phyloP scores from a whole-genome alignment of 2,113 vertebrate genomes.

The Oostethus manadensis region DNA sequence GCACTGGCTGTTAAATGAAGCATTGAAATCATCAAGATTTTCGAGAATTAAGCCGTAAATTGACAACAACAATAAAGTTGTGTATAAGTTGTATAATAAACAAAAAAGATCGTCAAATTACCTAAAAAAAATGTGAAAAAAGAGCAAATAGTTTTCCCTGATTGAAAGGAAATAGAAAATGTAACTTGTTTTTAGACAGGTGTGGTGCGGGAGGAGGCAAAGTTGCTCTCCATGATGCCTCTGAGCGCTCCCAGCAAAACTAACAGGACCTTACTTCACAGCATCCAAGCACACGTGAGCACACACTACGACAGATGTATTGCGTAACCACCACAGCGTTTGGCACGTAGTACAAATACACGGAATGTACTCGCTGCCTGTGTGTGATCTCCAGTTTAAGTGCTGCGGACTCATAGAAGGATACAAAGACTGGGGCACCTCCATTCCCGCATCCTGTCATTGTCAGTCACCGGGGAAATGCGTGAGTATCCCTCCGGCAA shows the following conservation, averaged over 20 bases:
- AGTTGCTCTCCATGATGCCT: constrained; percentile 62
- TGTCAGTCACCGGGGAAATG: constrained; percentile 66
- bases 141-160: no score
- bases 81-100: no score
- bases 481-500: constrained; percentile 35
- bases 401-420: constrained; percentile 65
- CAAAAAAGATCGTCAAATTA: no score
- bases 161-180: not conserved
- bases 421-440: constrained; percentile 65
- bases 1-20: no score
- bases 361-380: constrained; percentile 2
- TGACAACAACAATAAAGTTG: no score
- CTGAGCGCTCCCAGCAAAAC: constrained; percentile 51
- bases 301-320: no score
- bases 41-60: no score
- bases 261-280: constrained; percentile 62
- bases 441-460: constrained; percentile 61
- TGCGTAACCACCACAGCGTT: no score
- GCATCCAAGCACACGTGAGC: constrained; percentile 60
- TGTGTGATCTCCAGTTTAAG: constrained; percentile 47
- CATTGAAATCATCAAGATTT: no score
- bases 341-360: not conserved
- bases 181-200: constrained; percentile 38
- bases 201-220: constrained; percentile 52
- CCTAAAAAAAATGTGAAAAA: no score